Evolutionary conservation across 2,797 vertebrate genomes (phyloP).

Genomic region (Notolabrus celidotus): DNA sequence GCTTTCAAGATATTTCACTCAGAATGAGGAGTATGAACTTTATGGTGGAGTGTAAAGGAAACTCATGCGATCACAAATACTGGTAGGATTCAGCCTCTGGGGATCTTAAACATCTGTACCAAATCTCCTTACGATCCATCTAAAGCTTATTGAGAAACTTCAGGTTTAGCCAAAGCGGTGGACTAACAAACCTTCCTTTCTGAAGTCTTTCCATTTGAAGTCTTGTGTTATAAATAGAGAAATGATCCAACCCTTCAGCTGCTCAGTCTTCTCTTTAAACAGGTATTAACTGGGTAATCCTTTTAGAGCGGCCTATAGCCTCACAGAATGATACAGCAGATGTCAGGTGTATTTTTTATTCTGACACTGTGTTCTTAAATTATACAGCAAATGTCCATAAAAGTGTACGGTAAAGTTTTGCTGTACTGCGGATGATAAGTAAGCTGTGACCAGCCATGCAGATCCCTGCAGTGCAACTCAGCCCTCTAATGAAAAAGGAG

Average conservation of each 20-base stretch:
- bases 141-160: neutral
- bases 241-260: neutral
- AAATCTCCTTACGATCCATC: neutral
- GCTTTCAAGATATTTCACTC: too few relatives aligned
- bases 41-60: too few relatives aligned
- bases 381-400: neutral
- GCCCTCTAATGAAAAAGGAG: constrained; percentile 37
- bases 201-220: too few relatives aligned
- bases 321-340: neutral
- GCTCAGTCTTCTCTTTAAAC: neutral
- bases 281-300: neutral
- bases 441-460: neutral
- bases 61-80: too few relatives aligned
- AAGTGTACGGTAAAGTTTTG: constrained; percentile 4
- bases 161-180: neutral
- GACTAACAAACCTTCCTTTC: neutral
- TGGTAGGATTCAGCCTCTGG: neutral
- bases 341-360: neutral
- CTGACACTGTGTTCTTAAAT: neutral
- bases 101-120: neutral
- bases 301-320: neutral
- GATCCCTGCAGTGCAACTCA: constrained; percentile 14
- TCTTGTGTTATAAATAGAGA: too few relatives aligned
- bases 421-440: constrained; percentile 11
- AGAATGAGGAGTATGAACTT: too few relatives aligned